Conservation (phyloP, 2,797 vertebrate genomes). For the Chaenodraco wilsoni region DNA sequence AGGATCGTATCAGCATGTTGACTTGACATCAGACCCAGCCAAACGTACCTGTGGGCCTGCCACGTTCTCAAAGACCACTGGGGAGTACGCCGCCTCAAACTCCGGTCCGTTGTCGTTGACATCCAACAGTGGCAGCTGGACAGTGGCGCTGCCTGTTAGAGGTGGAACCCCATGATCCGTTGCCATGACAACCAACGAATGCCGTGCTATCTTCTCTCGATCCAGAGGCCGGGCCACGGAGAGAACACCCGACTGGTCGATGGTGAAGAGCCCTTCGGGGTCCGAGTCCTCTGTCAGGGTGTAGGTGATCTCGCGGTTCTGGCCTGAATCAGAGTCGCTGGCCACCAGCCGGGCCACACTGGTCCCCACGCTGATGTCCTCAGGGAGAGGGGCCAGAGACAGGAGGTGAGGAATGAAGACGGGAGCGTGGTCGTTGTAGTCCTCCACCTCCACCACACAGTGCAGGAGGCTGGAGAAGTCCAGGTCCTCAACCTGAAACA, state of each 20-base stretch:
- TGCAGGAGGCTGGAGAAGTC: slow-evolving; percentile 88
- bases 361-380: slow-evolving; percentile 85
- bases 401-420: slow-evolving; percentile 88
- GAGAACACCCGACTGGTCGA: slow-evolving; percentile 85
- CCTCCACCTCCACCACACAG: slow-evolving; percentile 89
- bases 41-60: slow-evolving; percentile 78
- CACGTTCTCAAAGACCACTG: slow-evolving; percentile 89
- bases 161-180: slow-evolving; percentile 86
- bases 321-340: slow-evolving; percentile 88
- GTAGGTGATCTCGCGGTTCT: slow-evolving; percentile 87
- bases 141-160: slow-evolving; percentile 85
- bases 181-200: slow-evolving; percentile 86
- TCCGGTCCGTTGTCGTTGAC: slow-evolving; percentile 91
- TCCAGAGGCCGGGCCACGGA: slow-evolving; percentile 85
- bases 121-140: slow-evolving; percentile 88
- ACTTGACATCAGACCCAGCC: neutral
- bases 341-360: slow-evolving; percentile 85
- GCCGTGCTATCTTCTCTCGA: slow-evolving; percentile 82
- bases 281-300: slow-evolving; percentile 86
- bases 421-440: slow-evolving; percentile 90
- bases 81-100: slow-evolving; percentile 86
- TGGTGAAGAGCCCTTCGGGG: slow-evolving; percentile 82
- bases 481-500: slow-evolving; percentile 85
- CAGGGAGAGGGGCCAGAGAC: slow-evolving; percentile 83
- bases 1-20: neutral